Percentiles rank a stretch among this genome's conserved stretches.
Evolutionary conservation across 2,888 invertebrate genomes (phyloP).

Genomic region (Tiphia femorata): DNA sequence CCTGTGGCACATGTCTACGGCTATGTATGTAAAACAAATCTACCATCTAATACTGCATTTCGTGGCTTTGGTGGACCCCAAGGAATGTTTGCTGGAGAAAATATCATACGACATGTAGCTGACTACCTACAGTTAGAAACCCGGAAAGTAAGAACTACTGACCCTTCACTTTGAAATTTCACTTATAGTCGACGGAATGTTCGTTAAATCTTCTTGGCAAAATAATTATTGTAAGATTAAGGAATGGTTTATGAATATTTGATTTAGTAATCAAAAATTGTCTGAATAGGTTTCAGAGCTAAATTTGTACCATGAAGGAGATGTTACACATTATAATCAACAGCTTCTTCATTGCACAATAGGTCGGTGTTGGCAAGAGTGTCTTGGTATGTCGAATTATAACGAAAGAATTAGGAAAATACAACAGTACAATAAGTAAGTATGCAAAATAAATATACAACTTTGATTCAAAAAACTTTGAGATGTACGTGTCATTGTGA

Average conservation of each 20-base stretch:
- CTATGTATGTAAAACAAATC: conserved; percentile 87
- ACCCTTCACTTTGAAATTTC: not conserved
- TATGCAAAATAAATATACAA: no score
- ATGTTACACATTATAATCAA: conserved; percentile 84
- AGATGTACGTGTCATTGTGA: no score
- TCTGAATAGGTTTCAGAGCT: conserved; percentile 71
- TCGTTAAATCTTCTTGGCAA: not conserved
- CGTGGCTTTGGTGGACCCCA: conserved; percentile 94
- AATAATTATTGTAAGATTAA: conserved; percentile 6
- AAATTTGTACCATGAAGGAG: conserved; percentile 87
- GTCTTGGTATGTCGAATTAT: conserved; percentile 77
- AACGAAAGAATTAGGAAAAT: conserved; percentile 73
- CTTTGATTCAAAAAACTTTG: no score
- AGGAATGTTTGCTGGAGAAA: conserved; percentile 89
- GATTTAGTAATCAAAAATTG: not conserved
- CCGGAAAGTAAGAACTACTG: conserved; percentile 71
- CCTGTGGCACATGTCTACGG: conserved; percentile 80
- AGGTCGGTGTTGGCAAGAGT: conserved; percentile 83
- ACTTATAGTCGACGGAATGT: not conserved
- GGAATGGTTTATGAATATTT: not conserved
- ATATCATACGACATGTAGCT: conserved; percentile 83
- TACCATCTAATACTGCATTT: conserved; percentile 94
- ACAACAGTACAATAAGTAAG: conserved; percentile 80
- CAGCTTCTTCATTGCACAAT: conserved; percentile 80
- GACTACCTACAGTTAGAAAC: conserved; percentile 76